Base-by-base conservation (phyloP, 2,797 vertebrate genomes). In the Leuciscus waleckii region DNA sequence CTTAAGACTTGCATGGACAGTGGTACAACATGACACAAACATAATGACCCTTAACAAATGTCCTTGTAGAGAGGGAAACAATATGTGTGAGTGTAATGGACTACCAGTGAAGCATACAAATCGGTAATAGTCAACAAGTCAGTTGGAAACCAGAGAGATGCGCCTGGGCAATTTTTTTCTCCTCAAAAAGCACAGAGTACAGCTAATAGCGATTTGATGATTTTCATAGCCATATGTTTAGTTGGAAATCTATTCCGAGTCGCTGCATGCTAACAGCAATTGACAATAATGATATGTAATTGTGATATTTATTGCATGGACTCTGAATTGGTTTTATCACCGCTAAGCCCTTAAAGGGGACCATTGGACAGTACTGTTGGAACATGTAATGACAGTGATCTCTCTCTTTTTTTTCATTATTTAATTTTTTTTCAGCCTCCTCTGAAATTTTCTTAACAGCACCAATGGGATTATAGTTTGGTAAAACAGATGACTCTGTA, bases 251-350 rank as follows among this genome's bases (percentile, higher is more conserved):
- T 77, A 87, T 88, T 84, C 81, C 16, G 41, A 89, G 84, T 79
- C 86, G 74, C 68, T 86, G 83, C 84, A 68, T 70, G 79, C 89
- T 91, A 89, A 93, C 92, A 91, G 91, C 90, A 89, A 81, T 88
- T 43, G 68, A 84, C 78, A 84, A 87, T 3, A 75, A 77, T 89
- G 71, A 79, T 49, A 68, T 63, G 5, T 41, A 73, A 79, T 79
- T 67, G 80, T 77, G 7, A 56, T 65, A 68, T 68, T 84, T 7
- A 83, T 75, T 75, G 23, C 41, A 39, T 7, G 7, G 58, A 29
- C 41, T 32, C 23, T n/a, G 19, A 84, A 87, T 74, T 37, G 54
- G 63, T 51, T 46, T 75, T 46, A 29, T 79, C 21, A 67, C 75
- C 1, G 0, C 9, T 79, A 29, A 56, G 35, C 9, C 23, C n/a